Percentiles rank a stretch among this genome's conserved stretches.
phyloP scores from a whole-genome alignment of 37 sponge, comb jelly and placozoan species.

The Spongia lamella region DNA sequence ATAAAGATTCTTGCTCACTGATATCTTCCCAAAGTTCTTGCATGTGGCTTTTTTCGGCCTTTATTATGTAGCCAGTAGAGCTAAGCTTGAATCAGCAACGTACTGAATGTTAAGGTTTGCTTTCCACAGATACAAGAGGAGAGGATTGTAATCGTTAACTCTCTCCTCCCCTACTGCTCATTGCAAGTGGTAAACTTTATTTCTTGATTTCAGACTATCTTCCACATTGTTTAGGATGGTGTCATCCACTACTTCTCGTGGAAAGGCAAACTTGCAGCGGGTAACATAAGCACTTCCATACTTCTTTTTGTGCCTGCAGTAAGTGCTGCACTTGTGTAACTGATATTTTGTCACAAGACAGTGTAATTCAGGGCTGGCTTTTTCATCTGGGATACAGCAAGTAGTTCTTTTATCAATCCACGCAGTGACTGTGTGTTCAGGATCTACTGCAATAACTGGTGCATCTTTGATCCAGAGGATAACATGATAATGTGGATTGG shows the following conservation, averaged over 20 bases:
- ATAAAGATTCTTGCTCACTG: too few species aligned
- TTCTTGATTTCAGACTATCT: slow-evolving; percentile 24
- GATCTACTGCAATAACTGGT: slow-evolving; percentile 40
- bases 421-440: slow-evolving; percentile 4
- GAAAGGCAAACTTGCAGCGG: slow-evolving; percentile 58
- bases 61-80: slow-evolving; percentile 62
- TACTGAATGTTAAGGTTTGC: slow-evolving; percentile 59
- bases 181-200: slow-evolving; percentile 48
- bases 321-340: slow-evolving; percentile 28
- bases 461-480: too few species aligned
- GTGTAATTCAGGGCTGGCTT: slow-evolving; percentile 50
- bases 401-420: slow-evolving; percentile 55
- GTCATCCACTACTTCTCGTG: slow-evolving; percentile 16
- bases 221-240: slow-evolving; percentile 15
- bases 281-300: too few species aligned
- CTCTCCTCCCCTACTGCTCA: too few species aligned
- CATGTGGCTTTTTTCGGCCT: too few species aligned
- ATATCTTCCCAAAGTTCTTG: too few species aligned
- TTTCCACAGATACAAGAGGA: slow-evolving; percentile 52
- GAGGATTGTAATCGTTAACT: too few species aligned
- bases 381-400: slow-evolving; percentile 51
- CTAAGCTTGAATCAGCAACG: slow-evolving; percentile 41
- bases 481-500: slow-evolving; percentile 30
- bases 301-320: slow-evolving; percentile 29
- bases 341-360: slow-evolving; percentile 42